phyloP scores from a whole-genome alignment of 2,888 invertebrate species.

The Bellardia bayeri region DNA sequence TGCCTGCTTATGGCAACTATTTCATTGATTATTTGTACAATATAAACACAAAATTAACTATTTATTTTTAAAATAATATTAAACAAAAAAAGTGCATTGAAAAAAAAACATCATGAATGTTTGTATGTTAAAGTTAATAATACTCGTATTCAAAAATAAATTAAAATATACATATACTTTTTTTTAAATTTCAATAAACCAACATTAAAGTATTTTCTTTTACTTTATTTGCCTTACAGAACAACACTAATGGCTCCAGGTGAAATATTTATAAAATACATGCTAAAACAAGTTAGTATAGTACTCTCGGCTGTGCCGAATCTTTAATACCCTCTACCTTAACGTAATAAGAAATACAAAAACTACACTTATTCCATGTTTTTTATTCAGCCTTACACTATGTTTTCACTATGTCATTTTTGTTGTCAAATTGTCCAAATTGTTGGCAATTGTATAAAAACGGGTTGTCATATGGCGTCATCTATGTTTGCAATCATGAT shows the following conservation, averaged over 20 bases:
- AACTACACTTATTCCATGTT: too few species aligned
- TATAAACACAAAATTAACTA: not conserved
- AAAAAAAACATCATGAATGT: too few species aligned
- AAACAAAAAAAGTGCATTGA: not conserved
- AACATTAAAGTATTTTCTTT: not conserved
- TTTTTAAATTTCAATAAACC: not conserved
- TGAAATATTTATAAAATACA: slow-evolving; percentile 26
- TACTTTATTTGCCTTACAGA: slow-evolving; percentile 18
- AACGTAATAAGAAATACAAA: too few species aligned
- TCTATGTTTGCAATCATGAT: too few species aligned
- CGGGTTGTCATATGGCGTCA: too few species aligned
- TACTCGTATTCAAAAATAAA: not conserved
- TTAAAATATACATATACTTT: not conserved
- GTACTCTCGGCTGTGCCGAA: too few species aligned
- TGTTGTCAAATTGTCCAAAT: too few species aligned
- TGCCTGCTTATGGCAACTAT: too few species aligned
- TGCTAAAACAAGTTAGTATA: not conserved
- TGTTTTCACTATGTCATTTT: too few species aligned
- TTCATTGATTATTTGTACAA: not conserved
- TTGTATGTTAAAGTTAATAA: not conserved
- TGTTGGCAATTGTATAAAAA: too few species aligned
- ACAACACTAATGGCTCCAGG: slow-evolving; percentile 48
- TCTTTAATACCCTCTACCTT: too few species aligned
- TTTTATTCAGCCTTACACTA: too few species aligned
- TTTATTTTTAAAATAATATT: not conserved